A percentile compares a stretch with the other conserved stretches of the same genome.
Conservation (phyloP, 1,140 invertebrate species). For the Papilio xuthus region DNA sequence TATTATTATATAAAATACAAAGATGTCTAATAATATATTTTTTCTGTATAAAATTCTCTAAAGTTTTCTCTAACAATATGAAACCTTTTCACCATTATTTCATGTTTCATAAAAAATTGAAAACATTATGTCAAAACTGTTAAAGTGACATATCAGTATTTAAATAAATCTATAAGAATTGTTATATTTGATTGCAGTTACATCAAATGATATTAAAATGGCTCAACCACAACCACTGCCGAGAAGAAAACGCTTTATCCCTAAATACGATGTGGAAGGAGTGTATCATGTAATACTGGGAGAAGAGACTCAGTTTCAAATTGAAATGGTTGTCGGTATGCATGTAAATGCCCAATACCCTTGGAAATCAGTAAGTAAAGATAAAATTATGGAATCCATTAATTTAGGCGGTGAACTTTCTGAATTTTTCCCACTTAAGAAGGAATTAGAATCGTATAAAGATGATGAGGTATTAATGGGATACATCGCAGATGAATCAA, state of each 20-base stretch:
- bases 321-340: conserved; percentile 80
- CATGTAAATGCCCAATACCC: conserved; percentile 87
- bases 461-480: conserved; percentile 85
- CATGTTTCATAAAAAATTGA: not conserved
- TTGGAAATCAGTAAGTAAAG: conserved; percentile 86
- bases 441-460: conserved; percentile 80
- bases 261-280: conserved; percentile 77
- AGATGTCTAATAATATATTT: too few relatives aligned
- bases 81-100: conserved; percentile 19
- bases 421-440: conserved; percentile 82
- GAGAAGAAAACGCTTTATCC: conserved; percentile 70
- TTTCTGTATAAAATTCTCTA: too few relatives aligned
- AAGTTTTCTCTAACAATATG: not conserved
- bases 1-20: too few relatives aligned
- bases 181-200: conserved; percentile 46
- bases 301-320: conserved; percentile 76
- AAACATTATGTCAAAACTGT: conserved; percentile 2
- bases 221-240: conserved; percentile 53
- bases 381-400: conserved; percentile 83
- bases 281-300: conserved; percentile 65
- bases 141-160: not conserved
- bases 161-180: not conserved
- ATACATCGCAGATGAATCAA: conserved; percentile 84
- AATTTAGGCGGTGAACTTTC: conserved; percentile 78
- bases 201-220: conserved; percentile 51